Base-by-base conservation (phyloP, 2,113 vertebrate species). In the Myocastor coypus region DNA sequence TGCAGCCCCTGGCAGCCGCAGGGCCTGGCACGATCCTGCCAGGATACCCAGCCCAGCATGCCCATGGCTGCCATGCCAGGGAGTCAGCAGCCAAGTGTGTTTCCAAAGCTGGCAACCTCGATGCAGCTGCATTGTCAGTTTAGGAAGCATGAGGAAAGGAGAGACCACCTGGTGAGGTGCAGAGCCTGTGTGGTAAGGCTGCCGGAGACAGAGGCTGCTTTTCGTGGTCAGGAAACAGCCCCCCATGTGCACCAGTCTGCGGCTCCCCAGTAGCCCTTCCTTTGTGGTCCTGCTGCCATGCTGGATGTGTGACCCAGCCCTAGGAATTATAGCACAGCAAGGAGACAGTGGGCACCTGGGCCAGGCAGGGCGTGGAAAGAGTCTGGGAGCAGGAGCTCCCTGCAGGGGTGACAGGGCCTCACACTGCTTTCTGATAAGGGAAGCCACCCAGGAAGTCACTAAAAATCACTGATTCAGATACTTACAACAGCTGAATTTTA, bases 401-500 rank as follows among this genome's bases (percentile, higher is more conserved):
- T 40, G 20, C 2, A 6, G 6, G 37, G 71, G 8, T 71, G 52
- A 87, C 59, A 85, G 64, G 37, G n/a, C 28, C 46, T 50, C 86
- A 32, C 87, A 87, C 46, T 8, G 46, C 68, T 87, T 68, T 77
- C 55, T 6, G 13, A 28, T 55, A 59, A 87, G 61, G 71, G 24
- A 30, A 46, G 7, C 28, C 82, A 88, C 22, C 90, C 24, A 11
- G 50, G 26, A 84, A 86, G 8, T 89, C 83, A 93, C 73, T 94
- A 84, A 91, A 96, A 91, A 57, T 77, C 75, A 84, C 20, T 68
- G 55, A 93, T 64, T 81, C 87, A 46, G 26, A 68, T 3, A 63
- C 46, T 66, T 86, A 92, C 86, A 94, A 69, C 69, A 71, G 26
- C 28, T 94, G 40, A 7, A 83, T 89, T 93, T 89, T 91, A 91